Percentiles rank a stretch among this genome's conserved stretches.
Evolutionary conservation across 2,888 invertebrate species (phyloP).

Genomic region (Leptinotarsa peninsularis): DNA sequence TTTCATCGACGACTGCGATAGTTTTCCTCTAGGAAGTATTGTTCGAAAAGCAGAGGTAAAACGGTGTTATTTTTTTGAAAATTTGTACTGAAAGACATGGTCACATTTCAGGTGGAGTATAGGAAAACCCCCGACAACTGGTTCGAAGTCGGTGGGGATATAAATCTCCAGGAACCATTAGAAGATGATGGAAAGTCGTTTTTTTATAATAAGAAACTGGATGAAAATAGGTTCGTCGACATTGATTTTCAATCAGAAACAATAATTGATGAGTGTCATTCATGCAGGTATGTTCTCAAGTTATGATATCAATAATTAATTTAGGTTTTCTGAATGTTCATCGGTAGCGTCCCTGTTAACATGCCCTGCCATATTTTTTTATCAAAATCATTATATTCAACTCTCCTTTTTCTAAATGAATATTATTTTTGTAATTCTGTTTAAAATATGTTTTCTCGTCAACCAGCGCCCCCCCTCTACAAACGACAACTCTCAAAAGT

Average conservation of each 20-base stretch:
- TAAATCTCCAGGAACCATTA: slow-evolving; percentile 66
- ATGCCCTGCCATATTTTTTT: too few species aligned
- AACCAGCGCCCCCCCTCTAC: too few species aligned
- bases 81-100: too few species aligned
- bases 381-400: too few species aligned
- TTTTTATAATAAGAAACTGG: slow-evolving; percentile 65
- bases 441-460: too few species aligned
- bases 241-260: slow-evolving; percentile 58
- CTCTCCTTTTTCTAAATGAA: too few species aligned
- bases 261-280: slow-evolving; percentile 68
- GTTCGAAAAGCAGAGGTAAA: slow-evolving; percentile 58
- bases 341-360: too few species aligned
- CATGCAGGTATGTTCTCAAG: slow-evolving; percentile 67
- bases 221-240: slow-evolving; percentile 72
- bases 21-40: slow-evolving; percentile 69
- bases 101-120: slow-evolving; percentile 64
- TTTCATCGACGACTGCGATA: slow-evolving; percentile 79
- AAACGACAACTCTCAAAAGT: too few species aligned
- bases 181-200: slow-evolving; percentile 72
- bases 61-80: too few species aligned
- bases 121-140: slow-evolving; percentile 71
- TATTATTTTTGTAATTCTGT: too few species aligned
- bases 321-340: too few species aligned
- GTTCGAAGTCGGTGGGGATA: slow-evolving; percentile 74
- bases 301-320: too few species aligned